phyloP scores from a whole-genome alignment of 2,888 invertebrate species.

The Ectemnius continuus region DNA sequence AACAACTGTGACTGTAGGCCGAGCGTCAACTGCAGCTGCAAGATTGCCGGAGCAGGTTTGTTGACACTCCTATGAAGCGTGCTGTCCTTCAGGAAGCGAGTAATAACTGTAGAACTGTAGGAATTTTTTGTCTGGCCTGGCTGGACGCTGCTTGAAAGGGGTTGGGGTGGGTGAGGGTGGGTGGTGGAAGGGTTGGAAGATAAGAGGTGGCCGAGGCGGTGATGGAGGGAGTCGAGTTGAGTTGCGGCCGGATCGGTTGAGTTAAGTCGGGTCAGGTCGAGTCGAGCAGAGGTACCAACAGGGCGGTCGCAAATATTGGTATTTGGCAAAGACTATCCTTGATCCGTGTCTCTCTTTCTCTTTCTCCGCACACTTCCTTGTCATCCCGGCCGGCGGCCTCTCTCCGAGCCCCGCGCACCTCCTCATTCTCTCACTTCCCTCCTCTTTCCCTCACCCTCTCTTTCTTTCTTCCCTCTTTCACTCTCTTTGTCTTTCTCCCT shows the following conservation, averaged over 20 bases:
- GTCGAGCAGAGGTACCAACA: conserved; percentile 76
- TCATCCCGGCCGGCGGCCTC: conserved; percentile 54
- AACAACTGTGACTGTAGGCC: background rate
- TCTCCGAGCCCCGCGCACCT: conserved; percentile 28
- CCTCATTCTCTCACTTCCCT: conserved; percentile 55
- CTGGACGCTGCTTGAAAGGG: background rate
- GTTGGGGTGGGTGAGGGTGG: conserved; percentile 16
- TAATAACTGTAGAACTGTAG: background rate
- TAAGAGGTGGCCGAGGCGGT: conserved; percentile 42
- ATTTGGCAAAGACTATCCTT: conserved; percentile 78
- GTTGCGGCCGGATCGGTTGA: conserved; percentile 73
- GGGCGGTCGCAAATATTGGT: conserved; percentile 78
- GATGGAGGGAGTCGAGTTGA: conserved; percentile 62
- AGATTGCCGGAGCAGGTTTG: background rate
- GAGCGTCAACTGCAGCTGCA: background rate
- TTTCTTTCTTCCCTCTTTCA: conserved; percentile 44
- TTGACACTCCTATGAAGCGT: background rate
- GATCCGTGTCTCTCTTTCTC: conserved; percentile 75
- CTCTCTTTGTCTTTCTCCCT: background rate
- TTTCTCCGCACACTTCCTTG: conserved; percentile 61
- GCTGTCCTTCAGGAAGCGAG: background rate
- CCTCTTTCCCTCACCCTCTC: conserved; percentile 42
- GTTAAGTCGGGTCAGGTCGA: conserved; percentile 73
- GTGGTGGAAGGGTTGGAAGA: conserved; percentile 22
- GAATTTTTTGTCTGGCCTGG: background rate